Percentiles rank a stretch among this genome's conserved stretches.
Evolutionary conservation across 53 echinoderm and acorn worm species (phyloP).

Genomic region (Luidia sarsii): DNA sequence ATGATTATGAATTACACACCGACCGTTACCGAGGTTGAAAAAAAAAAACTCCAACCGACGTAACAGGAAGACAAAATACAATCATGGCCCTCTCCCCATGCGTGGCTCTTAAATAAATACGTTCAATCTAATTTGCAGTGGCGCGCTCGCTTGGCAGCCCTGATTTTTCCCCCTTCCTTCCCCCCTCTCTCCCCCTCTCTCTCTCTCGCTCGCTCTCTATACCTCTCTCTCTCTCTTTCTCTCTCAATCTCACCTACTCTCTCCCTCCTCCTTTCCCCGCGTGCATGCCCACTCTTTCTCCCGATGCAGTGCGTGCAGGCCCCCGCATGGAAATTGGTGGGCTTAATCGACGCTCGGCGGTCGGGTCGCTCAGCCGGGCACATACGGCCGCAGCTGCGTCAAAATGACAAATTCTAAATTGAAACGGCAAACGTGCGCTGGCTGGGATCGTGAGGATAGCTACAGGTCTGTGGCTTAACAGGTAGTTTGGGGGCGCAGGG

Average conservation of each 20-base stretch:
- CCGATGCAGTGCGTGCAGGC: neutral
- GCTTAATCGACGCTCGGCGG: constrained; percentile 44
- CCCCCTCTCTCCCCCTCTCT: neutral
- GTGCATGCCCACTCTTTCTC: neutral
- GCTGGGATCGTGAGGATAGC: constrained; percentile 41
- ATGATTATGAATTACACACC: constrained; percentile 45
- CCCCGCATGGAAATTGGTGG: constrained; percentile 44
- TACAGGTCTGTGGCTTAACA: constrained; percentile 57
- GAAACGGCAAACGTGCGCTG: constrained; percentile 46
- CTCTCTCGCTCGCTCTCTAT: neutral
- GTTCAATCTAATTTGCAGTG: constrained; percentile 54
- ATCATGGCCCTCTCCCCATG: constrained; percentile 30
- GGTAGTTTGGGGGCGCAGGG: constrained; percentile 40
- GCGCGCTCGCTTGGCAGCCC: constrained; percentile 49
- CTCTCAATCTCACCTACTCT: neutral
- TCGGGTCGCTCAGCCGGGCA: constrained; percentile 7
- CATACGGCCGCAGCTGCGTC: constrained; percentile 37
- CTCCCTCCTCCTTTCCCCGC: neutral
- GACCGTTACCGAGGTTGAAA: neutral
- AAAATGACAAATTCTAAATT: constrained; percentile 57
- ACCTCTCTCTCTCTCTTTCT: neutral
- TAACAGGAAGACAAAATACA: neutral
- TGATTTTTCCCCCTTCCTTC: constrained; percentile 1
- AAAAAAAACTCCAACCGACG: neutral
- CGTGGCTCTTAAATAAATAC: constrained; percentile 52